Evolutionary conservation across 2,113 vertebrate genomes (phyloP).

Genomic region (Silurus asotus): DNA sequence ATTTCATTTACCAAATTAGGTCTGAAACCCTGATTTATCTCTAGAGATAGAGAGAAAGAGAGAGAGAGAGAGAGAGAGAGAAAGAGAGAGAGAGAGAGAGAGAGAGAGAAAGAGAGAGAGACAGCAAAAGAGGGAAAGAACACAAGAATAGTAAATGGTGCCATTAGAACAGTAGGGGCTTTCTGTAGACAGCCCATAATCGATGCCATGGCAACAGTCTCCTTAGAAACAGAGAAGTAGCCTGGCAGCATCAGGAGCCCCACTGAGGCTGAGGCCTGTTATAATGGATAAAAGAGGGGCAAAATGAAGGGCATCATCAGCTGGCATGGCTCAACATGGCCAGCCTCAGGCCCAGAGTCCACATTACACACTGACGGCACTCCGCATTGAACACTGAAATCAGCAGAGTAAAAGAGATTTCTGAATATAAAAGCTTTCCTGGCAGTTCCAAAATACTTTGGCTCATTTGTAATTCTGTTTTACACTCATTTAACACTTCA

Average conservation of each 20-base stretch:
- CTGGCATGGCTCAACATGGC: conserved; percentile 23
- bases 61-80: conserved; percentile 14
- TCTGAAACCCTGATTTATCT: conserved; percentile 52
- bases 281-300: conserved; percentile 33
- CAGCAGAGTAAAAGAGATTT: conserved; percentile 12
- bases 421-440: conserved; percentile 13
- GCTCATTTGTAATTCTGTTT: conserved; percentile 63
- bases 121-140: conserved; percentile 37
- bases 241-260: conserved; percentile 50
- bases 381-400: not conserved
- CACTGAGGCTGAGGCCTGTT: conserved; percentile 41
- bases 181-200: conserved; percentile 56
- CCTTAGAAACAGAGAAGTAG: conserved; percentile 64
- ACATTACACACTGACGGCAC: conserved; percentile 17
- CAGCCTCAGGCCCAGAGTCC: conserved; percentile 9
- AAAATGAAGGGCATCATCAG: conserved; percentile 10
- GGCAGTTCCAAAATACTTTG: conserved; percentile 20
- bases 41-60: conserved; percentile 41
- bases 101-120: conserved; percentile 30
- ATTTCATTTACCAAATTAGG: conserved; percentile 57
- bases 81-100: conserved; percentile 38
- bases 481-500: conserved; percentile 74
- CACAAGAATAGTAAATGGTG: conserved; percentile 56
- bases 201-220: conserved; percentile 62
- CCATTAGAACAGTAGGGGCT: conserved; percentile 55